A percentile compares a stretch with the other conserved stretches of the same genome.
phyloP scores from a whole-genome alignment of 1,140 invertebrate genomes.

The Andrena cerasifolii region DNA sequence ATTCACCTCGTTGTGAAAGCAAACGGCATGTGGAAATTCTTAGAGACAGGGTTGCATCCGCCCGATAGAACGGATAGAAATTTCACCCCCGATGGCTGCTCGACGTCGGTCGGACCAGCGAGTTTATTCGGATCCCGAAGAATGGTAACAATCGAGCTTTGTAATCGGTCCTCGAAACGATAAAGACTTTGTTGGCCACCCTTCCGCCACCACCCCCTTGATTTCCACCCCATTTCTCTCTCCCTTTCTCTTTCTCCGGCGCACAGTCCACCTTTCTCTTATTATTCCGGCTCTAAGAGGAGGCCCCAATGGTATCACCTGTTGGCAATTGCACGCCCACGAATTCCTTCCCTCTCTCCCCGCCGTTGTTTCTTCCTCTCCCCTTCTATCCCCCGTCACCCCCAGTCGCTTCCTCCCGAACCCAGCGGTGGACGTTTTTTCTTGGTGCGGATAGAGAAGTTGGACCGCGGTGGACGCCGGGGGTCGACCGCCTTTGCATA shows the following conservation, averaged over 20 bases:
- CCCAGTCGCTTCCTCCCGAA: too few relatives aligned
- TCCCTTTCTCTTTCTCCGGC: conserved; percentile 37
- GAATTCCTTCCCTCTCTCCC: conserved; percentile 55
- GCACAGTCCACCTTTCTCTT: conserved; percentile 63
- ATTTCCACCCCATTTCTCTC: conserved; percentile 53
- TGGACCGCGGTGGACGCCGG: conserved; percentile 26
- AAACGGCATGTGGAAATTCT: too few relatives aligned
- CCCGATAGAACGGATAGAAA: conserved; percentile 21
- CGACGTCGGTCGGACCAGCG: conserved; percentile 39
- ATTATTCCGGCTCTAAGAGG: conserved; percentile 65
- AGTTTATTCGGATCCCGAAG: conserved; percentile 70
- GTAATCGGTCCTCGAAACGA: conserved; percentile 73
- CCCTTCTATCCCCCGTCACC: neutral
- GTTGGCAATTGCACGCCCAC: conserved; percentile 68
- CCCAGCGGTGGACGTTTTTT: neutral
- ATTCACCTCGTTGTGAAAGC: too few relatives aligned
- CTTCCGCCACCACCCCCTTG: conserved; percentile 55
- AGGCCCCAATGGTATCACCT: conserved; percentile 69
- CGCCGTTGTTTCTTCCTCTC: conserved; percentile 34
- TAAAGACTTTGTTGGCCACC: conserved; percentile 72
- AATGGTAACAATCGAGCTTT: conserved; percentile 73
- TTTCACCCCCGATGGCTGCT: conserved; percentile 32
- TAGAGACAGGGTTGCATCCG: neutral
- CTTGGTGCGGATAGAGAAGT: conserved; percentile 29
- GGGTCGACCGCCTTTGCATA: conserved; percentile 47